Conservation (phyloP, 2,888 invertebrate genomes). For the Apamea epomidion region DNA sequence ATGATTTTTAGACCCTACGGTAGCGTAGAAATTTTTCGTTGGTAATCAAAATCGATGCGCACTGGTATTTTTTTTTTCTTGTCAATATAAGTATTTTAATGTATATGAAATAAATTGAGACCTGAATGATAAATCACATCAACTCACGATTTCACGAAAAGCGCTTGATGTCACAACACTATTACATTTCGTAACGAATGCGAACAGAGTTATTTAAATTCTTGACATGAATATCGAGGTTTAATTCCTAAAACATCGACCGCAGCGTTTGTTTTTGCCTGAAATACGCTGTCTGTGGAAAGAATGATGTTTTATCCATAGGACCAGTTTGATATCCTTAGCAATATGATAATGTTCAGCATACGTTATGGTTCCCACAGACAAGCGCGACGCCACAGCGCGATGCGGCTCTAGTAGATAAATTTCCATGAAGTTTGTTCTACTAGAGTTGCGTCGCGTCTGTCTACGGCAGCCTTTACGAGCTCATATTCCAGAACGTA, state of each 20-base stretch:
- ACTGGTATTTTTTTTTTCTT: not conserved
- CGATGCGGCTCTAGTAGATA: not conserved
- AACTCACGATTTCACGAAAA: not conserved
- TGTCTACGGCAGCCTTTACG: not conserved
- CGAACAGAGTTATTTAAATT: slow-evolving; percentile 32
- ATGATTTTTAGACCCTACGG: no score
- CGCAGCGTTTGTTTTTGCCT: slow-evolving; percentile 29
- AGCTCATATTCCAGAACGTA: slow-evolving; percentile 35
- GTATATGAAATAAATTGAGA: not conserved
- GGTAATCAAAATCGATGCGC: not conserved
- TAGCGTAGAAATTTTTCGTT: not conserved
- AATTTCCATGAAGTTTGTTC: not conserved
- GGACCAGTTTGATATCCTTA: slow-evolving; percentile 40
- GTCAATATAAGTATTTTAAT: not conserved
- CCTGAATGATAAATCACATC: not conserved
- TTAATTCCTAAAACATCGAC: slow-evolving; percentile 33
- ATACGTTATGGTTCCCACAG: not conserved
- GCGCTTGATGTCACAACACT: slow-evolving; percentile 28
- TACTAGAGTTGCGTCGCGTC: not conserved
- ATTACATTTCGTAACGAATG: slow-evolving; percentile 19
- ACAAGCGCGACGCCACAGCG: not conserved
- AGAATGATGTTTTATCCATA: slow-evolving; percentile 59
- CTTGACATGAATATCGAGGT: slow-evolving; percentile 22
- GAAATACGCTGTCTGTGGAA: slow-evolving; percentile 26
- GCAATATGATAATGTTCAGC: slow-evolving; percentile 54